Evolutionary conservation across 2,113 vertebrate species (phyloP).

Genomic region (Eretmochelys imbricata): DNA sequence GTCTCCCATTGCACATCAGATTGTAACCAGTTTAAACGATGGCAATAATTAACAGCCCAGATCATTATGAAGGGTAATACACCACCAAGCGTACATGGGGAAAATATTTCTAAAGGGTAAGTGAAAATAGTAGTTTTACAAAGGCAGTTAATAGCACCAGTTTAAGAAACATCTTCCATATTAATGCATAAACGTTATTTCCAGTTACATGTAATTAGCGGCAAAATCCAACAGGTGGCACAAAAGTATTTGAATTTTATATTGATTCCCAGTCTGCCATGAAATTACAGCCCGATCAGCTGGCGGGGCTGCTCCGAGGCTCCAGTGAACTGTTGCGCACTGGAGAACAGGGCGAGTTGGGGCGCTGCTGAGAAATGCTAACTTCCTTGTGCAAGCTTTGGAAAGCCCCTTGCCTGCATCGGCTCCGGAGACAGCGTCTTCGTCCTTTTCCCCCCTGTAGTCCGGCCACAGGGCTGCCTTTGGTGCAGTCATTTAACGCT

Average conservation of each 20-base stretch:
- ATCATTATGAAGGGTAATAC: neutral
- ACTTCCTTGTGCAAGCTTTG: too few species aligned
- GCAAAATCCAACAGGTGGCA: slow-evolving; percentile 85
- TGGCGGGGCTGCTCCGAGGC: neutral
- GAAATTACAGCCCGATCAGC: slow-evolving; percentile 16
- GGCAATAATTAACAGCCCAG: neutral
- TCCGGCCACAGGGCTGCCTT: too few species aligned
- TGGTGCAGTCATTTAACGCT: too few species aligned
- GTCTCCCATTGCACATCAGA: fast-evolving
- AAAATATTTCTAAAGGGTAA: neutral
- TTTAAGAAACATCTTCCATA: neutral
- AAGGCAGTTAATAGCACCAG: neutral
- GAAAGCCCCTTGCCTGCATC: neutral
- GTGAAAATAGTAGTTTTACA: neutral
- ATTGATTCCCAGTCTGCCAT: slow-evolving; percentile 39
- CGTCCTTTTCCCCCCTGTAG: too few species aligned
- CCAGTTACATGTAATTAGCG: slow-evolving; percentile 75
- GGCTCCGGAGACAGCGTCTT: neutral
- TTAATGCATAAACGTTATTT: neutral
- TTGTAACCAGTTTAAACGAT: fast-evolving
- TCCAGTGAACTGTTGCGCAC: too few species aligned
- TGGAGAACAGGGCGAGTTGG: too few species aligned
- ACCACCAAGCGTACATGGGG: neutral
- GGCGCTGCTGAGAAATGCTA: too few species aligned
- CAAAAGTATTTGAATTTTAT: slow-evolving; percentile 81